A percentile compares a stretch with the other conserved stretches of the same genome.
Conservation (phyloP, 2,888 invertebrate species). For the Drosophila bunnanda region DNA sequence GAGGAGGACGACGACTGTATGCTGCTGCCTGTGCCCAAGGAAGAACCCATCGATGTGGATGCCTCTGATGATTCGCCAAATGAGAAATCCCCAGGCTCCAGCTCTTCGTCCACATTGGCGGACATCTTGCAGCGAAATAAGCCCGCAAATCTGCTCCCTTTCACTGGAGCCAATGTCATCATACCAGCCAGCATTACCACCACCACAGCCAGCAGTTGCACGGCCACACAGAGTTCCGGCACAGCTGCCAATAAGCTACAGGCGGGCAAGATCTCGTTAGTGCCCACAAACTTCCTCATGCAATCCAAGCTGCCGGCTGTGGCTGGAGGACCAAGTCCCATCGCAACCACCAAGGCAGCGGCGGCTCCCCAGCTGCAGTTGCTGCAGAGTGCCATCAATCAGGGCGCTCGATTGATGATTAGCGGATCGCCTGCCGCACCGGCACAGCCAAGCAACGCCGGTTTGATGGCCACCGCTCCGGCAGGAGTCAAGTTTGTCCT, state of each 20-base stretch:
- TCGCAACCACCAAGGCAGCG: conserved; percentile 36
- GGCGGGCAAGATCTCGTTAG: conserved; percentile 83
- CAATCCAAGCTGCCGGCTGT: conserved; percentile 71
- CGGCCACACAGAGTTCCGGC: conserved; percentile 43
- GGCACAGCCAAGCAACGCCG: conserved; percentile 55
- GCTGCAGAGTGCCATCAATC: conserved; percentile 70
- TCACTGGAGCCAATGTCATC: conserved; percentile 55
- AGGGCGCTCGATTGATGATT: conserved; percentile 72
- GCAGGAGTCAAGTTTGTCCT: conserved; percentile 84
- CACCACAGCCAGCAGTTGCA: conserved; percentile 44
- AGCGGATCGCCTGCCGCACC: conserved; percentile 55
- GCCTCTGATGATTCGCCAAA: conserved; percentile 79
- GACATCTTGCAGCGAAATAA: conserved; percentile 76
- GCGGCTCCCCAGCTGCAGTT: conserved; percentile 63
- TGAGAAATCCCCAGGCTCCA: conserved; percentile 5
- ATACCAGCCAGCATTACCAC: conserved; percentile 56
- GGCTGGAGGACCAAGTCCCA: conserved; percentile 42
- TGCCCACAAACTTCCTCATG: conserved; percentile 84
- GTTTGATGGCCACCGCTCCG: conserved; percentile 73
- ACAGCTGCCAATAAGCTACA: conserved; percentile 42
- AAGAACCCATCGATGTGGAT: conserved; percentile 84
- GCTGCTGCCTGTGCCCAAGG: conserved; percentile 77
- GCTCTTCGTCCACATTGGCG: conserved; percentile 57
- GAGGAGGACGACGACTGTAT: conserved; percentile 63
- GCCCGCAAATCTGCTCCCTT: conserved; percentile 52